phyloP scores from a whole-genome alignment of 2,888 invertebrate genomes.

The Strigamia crassipes region DNA sequence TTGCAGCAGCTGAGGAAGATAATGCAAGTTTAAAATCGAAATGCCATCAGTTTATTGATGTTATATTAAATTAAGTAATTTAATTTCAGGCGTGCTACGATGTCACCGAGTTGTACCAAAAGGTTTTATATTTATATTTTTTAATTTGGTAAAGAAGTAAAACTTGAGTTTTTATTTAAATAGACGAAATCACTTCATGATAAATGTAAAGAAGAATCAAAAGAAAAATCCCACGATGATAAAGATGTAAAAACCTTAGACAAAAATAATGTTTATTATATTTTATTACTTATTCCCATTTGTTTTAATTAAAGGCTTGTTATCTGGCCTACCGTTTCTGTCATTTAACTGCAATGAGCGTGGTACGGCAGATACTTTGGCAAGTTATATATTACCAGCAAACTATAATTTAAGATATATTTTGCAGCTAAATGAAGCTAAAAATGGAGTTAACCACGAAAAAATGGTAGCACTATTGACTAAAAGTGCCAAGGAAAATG shows the following conservation, averaged over 20 bases:
- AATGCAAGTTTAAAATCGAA: background rate
- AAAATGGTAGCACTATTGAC: background rate
- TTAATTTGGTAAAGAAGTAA: background rate
- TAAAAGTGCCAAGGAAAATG: background rate
- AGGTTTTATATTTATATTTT: background rate
- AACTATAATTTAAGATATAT: background rate
- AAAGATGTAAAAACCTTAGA: background rate
- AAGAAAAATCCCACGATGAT: background rate
- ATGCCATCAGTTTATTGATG: background rate
- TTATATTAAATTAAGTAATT: background rate
- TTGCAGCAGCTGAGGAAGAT: background rate
- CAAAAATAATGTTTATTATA: background rate
- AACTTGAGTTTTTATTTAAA: background rate
- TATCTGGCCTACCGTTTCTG: background rate
- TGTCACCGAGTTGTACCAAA: background rate
- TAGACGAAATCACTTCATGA: background rate
- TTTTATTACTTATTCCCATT: background rate
- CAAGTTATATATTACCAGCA: background rate
- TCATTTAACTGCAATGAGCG: background rate
- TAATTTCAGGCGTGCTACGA: background rate
- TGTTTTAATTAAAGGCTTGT: background rate
- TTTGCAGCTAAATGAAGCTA: background rate
- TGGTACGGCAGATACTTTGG: background rate
- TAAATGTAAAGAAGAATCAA: background rate
- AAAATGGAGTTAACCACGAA: background rate